Evolutionary conservation across 1,140 invertebrate genomes (phyloP), one percentile per base, ranked within the genome.

Genomic region (Drosophila asahinai): DNA sequence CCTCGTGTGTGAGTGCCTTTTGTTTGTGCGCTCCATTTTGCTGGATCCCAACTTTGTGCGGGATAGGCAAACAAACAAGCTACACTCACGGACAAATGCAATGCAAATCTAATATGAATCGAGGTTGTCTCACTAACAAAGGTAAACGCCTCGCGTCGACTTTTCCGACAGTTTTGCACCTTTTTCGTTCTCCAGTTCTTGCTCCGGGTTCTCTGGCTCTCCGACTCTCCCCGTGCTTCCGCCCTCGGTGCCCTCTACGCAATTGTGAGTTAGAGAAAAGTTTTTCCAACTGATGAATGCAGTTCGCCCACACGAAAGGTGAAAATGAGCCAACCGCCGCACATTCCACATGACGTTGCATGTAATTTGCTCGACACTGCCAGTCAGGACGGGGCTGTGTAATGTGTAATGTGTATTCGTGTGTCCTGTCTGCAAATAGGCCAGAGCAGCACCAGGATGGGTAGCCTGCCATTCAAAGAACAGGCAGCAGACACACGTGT

Each of bases 51-150:
- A 90, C 86, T 90, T 90, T 90, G 67, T 65, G 79, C 68, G 81
- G 75, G 47, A 62, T 66, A 61, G 57, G 47, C 78, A 80, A 81
- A 79, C 77, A 81, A 90, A 80, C 81, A 90, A 84, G 77, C 59
- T 80, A 47, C 77, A 80, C 83, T 75, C 45, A 66, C 58, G 66
- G 40, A 81, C 62, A 86, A 76, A 81, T 73, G 61, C 62, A 81
- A 81, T 65, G 61, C 43, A 82, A 82, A 91, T 91, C 89, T 91
- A 91, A 89, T 91, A 91, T 91, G 89, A 90, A 91, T 91, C 87
- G 83, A 89, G 84, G 89, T 89, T 91, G 86, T 91, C 86, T 91
- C 82, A 81, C 84, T 79, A 89, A 89, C 84, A 89, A 89, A 89
- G 73, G 84, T 86, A 90, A 89, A 89, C 74, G 84, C 86, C 62